Base-by-base conservation (phyloP, 1,140 invertebrate species). In the Drosophila lacertosa region DNA sequence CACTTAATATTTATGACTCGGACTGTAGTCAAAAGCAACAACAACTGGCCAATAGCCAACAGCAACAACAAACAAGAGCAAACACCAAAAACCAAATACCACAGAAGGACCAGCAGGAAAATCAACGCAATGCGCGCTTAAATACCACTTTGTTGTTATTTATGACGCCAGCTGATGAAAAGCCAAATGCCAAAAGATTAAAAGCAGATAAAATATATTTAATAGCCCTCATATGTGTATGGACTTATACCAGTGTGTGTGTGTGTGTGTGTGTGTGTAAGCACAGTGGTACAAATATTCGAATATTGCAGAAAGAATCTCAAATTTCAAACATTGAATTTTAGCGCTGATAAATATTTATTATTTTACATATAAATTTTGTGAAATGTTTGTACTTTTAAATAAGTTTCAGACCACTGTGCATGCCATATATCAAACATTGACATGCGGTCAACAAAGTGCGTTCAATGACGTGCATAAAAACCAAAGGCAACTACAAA, bases 201-300 rank as follows among this genome's bases (percentile, higher is more conserved):
- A 88, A 88, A 73, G 67, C 78, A 75, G 83, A 88, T 89, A 88
- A 88, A 88, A 88, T 82, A 89, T 82, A 78, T 88, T 82, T 88
- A 88, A 88, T 82, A 88, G 77, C 77, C 68, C 66, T 69, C 62
- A 60, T 50, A 47, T 45, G 29, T 58, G 29, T 58, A 51, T 48
- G 33, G 15, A 58, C 71, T 68, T 40, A 44, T 6, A 20, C 33
- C 57, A 58, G 6, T 59, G 13, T 40, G 37, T 15, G 22, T 10
- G 37, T 22, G 37, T 5, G 16, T 16, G n/a, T 26, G 7, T 35
- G 18, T 7, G 26, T 26, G 18, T 16, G 37, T 11, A n/a, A 15
- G 24, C 24, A 69, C 66, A 51, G 59, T 64, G 50, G 51, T 35
- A 13, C 11, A 35, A 35, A 35, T 5, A n/a, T 11, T 1, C 5